Evolutionary conservation across 2,797 vertebrate species (phyloP).

Genomic region (Jordanella pulchra): DNA sequence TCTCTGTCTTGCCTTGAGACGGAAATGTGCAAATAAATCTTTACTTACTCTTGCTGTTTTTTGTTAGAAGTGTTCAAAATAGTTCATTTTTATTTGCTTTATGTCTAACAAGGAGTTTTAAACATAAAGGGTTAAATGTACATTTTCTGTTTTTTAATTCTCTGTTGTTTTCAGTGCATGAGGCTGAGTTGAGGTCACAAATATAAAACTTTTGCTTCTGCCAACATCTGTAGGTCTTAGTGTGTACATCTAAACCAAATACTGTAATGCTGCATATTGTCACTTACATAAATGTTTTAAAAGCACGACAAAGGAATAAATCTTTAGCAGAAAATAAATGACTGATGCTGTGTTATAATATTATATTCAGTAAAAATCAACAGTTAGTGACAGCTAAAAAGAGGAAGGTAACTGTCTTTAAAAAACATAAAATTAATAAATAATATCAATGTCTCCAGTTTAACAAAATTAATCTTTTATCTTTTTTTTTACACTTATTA

Average conservation of each 20-base stretch:
- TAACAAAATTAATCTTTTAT: background rate
- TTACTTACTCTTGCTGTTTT: background rate
- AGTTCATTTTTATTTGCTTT: background rate
- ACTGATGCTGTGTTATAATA: background rate
- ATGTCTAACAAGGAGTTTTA: too few relatives aligned
- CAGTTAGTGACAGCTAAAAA: background rate
- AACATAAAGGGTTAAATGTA: too few relatives aligned
- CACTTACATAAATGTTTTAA: background rate
- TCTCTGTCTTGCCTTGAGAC: too few relatives aligned
- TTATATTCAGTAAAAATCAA: background rate
- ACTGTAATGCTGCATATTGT: background rate
- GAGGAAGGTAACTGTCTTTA: background rate
- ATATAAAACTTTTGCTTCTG: background rate
- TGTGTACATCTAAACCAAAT: fast-evolving
- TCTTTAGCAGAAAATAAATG: background rate
- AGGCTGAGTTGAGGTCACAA: background rate
- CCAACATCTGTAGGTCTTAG: background rate
- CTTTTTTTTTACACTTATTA: background rate
- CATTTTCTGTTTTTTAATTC: too few relatives aligned
- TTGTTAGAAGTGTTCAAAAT: background rate
- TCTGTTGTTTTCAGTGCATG: background rate
- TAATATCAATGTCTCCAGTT: background rate
- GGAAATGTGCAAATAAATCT: too few relatives aligned
- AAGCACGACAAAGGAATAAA: background rate
- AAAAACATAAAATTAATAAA: background rate